Percentiles rank a stretch among this genome's conserved stretches.
Conservation (phyloP, 2,888 invertebrate genomes). For the Anthrax anthrax region DNA sequence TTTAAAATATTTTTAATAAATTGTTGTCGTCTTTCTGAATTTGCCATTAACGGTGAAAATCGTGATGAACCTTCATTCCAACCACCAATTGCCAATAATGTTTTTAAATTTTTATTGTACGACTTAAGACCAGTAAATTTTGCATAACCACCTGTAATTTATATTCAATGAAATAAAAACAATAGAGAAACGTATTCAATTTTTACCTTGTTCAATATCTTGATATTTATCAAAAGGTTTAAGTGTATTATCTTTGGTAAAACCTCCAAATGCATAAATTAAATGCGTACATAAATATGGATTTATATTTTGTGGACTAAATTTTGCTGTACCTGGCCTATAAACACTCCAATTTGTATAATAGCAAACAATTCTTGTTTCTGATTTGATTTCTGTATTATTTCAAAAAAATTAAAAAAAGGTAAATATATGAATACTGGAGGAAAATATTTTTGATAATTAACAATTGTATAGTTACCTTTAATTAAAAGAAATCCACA, state of each 20-base stretch:
- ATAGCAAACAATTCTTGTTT: conserved; percentile 75
- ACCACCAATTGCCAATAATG: conserved; percentile 78
- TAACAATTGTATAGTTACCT: conserved; percentile 28
- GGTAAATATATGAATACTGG: too few relatives aligned
- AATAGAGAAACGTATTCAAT: conserved; percentile 4
- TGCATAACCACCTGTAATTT: conserved; percentile 66
- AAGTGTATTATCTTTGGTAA: conserved; percentile 79
- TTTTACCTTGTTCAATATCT: conserved; percentile 87
- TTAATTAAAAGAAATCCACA: conserved; percentile 24
- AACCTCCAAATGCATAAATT: conserved; percentile 84
- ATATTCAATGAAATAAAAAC: neutral
- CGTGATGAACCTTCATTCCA: conserved; percentile 85
- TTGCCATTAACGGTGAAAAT: conserved; percentile 81
- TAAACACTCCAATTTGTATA: conserved; percentile 92
- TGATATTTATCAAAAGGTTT: conserved; percentile 91
- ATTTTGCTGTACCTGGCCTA: conserved; percentile 78
- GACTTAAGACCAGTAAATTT: conserved; percentile 88
- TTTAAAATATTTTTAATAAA: conserved; percentile 72
- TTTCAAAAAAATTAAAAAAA: neutral
- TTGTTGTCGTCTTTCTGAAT: conserved; percentile 56
- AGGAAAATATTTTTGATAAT: too few relatives aligned
- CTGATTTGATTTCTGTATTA: conserved; percentile 31
- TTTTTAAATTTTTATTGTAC: conserved; percentile 82
- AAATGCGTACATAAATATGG: conserved; percentile 88
- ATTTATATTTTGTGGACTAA: conserved; percentile 87